phyloP scores from a whole-genome alignment of 1,140 invertebrate genomes.

The Sinonovacula constricta region DNA sequence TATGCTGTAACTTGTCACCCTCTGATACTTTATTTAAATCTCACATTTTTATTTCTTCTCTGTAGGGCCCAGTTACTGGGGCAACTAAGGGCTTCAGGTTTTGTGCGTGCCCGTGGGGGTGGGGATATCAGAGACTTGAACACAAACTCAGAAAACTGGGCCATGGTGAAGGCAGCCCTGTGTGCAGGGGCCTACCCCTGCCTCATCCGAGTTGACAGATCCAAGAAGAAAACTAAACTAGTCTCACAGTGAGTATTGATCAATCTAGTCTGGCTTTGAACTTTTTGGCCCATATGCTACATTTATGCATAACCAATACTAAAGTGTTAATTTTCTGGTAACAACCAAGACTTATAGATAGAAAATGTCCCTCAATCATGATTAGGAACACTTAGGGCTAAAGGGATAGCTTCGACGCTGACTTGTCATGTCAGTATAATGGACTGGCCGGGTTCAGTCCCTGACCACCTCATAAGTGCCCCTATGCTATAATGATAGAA shows the following conservation, averaged over 20 bases:
- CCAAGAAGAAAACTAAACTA: slow-evolving; percentile 78
- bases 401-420: too few relatives aligned
- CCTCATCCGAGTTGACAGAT: slow-evolving; percentile 85
- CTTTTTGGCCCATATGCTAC: background rate
- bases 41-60: slow-evolving; percentile 13
- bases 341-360: too few relatives aligned
- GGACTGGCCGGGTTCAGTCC: too few relatives aligned
- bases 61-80: slow-evolving; percentile 87
- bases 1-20: too few relatives aligned
- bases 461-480: too few relatives aligned
- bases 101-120: slow-evolving; percentile 87
- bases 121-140: slow-evolving; percentile 90
- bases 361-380: too few relatives aligned
- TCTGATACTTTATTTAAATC: background rate
- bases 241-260: slow-evolving; percentile 35
- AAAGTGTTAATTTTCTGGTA: too few relatives aligned
- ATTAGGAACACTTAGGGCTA: too few relatives aligned
- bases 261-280: background rate
- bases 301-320: too few relatives aligned
- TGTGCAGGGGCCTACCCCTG: slow-evolving; percentile 93
- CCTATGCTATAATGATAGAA: too few relatives aligned
- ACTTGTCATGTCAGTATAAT: too few relatives aligned
- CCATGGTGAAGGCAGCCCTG: slow-evolving; percentile 93
- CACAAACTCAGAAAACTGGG: slow-evolving; percentile 92
- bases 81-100: slow-evolving; percentile 90